Percentiles rank a stretch among this genome's conserved stretches.
Evolutionary conservation across 2,888 invertebrate species (phyloP).

Genomic region (Heliconius aoede): DNA sequence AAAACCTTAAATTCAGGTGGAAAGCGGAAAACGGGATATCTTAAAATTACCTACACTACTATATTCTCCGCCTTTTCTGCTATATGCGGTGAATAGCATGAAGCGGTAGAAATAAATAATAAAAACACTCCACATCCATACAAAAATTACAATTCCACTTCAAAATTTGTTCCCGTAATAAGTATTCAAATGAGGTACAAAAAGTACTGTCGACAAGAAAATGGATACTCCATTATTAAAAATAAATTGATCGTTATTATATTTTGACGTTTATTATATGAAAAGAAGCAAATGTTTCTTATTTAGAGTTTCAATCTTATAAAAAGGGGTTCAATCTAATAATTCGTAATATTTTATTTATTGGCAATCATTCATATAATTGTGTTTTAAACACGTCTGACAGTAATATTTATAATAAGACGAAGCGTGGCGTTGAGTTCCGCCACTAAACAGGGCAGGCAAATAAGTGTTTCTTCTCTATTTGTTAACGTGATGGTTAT

Average conservation of each 20-base stretch:
- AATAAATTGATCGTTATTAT: slow-evolving; percentile 27
- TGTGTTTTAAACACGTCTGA: too few species aligned
- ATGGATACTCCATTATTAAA: slow-evolving; percentile 34
- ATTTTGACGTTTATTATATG: slow-evolving; percentile 17
- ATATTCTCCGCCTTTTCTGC: too few species aligned
- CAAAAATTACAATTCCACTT: not conserved
- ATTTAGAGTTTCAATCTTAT: slow-evolving; percentile 4
- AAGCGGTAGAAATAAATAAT: not conserved
- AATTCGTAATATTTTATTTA: not conserved
- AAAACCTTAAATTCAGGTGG: too few species aligned
- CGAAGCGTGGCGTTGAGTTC: too few species aligned
- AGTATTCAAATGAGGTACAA: slow-evolving; percentile 7
- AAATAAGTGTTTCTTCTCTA: too few species aligned
- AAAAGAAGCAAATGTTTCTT: slow-evolving; percentile 5
- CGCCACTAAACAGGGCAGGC: too few species aligned
- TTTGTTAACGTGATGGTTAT: too few species aligned
- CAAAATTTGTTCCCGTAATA: not conserved
- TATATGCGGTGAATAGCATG: too few species aligned
- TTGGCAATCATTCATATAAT: too few species aligned
- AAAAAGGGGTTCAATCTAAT: not conserved
- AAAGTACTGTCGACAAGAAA: slow-evolving; percentile 16
- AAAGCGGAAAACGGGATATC: too few species aligned
- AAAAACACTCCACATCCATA: not conserved
- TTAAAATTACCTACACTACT: too few species aligned
- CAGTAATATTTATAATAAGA: too few species aligned